Percentiles rank a stretch among this genome's conserved stretches.
These are phyloP conservation scores for Drosophila quadrilineata DNA, from an alignment of 1,140 invertebrate genomes.

Conservation along the genomic window DNA sequence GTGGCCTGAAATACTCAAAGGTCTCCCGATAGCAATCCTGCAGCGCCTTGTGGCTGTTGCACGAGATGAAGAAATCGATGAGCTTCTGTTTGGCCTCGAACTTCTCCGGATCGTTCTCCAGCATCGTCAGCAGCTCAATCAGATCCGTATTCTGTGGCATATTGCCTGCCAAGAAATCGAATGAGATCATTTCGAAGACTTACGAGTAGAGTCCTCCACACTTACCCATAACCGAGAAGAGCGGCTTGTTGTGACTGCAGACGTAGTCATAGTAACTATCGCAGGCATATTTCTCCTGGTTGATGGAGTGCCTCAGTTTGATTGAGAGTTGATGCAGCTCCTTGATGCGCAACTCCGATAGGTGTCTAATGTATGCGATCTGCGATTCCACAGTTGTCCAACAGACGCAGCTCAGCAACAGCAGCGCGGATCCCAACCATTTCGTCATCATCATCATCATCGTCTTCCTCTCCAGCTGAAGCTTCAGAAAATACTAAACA, in stretches of 20 bases:
- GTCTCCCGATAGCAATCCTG: slow-evolving; percentile 76
- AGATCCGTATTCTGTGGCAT: slow-evolving; percentile 50
- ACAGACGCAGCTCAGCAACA: slow-evolving; percentile 1
- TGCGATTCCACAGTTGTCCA: slow-evolving; percentile 20
- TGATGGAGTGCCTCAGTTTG: slow-evolving; percentile 58
- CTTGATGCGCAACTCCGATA: slow-evolving; percentile 63
- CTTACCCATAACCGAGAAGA: slow-evolving; percentile 73
- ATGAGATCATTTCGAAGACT: not conserved
- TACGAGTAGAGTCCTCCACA: not conserved
- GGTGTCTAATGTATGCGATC: slow-evolving; percentile 47
- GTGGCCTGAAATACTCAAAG: slow-evolving; percentile 72
- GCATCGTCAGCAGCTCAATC: slow-evolving; percentile 52
- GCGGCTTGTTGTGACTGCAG: slow-evolving; percentile 65
- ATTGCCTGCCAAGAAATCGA: slow-evolving; percentile 40
- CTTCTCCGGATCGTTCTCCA: slow-evolving; percentile 59
- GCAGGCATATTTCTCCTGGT: slow-evolving; percentile 63
- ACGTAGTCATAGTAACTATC: slow-evolving; percentile 73
- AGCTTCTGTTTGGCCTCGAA: slow-evolving; percentile 75
- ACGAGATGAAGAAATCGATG: slow-evolving; percentile 71
- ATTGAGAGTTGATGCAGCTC: slow-evolving; percentile 54
- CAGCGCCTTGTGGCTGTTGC: slow-evolving; percentile 50
- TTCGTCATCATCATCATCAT: no score
- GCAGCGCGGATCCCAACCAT: slow-evolving; percentile 7
- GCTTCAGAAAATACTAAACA: slow-evolving; percentile 30
- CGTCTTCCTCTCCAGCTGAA: not conserved